Conservation (phyloP, 2,113 vertebrate species). For the Oryzias woworae region DNA sequence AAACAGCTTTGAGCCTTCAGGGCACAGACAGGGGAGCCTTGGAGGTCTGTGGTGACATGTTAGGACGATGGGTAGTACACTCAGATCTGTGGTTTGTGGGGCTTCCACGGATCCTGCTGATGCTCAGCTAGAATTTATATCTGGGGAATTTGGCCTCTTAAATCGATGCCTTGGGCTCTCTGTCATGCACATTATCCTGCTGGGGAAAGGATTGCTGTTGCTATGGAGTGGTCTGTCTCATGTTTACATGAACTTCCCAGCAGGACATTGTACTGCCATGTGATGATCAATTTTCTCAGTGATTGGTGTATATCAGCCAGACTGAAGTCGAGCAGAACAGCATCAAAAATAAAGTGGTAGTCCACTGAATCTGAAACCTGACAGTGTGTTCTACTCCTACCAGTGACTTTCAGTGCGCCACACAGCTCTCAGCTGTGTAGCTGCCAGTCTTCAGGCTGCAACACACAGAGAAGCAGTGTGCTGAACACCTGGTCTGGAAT, state of each 20-base stretch:
- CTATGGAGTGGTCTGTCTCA: background rate
- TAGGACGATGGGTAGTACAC: background rate
- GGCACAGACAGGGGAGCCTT: background rate
- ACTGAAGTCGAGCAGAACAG: background rate
- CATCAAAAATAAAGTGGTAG: slow-evolving; percentile 1
- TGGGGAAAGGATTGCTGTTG: background rate
- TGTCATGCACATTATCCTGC: too few relatives aligned
- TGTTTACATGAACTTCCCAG: slow-evolving; percentile 1
- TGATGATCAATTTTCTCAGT: background rate
- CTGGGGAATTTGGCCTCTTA: background rate
- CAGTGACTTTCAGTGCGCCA: slow-evolving; percentile 22
- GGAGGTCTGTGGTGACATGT: background rate
- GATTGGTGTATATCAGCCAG: background rate
- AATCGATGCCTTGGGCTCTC: background rate
- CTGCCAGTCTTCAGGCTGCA: slow-evolving; percentile 58
- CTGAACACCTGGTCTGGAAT: slow-evolving; percentile 76
- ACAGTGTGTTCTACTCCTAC: slow-evolving; percentile 14
- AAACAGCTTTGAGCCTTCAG: background rate
- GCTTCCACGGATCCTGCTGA: background rate
- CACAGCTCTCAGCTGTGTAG: slow-evolving; percentile 33
- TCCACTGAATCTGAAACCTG: slow-evolving; percentile 7
- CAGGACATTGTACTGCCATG: background rate
- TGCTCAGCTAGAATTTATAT: too few relatives aligned
- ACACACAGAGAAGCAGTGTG: slow-evolving; percentile 48
- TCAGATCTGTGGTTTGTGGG: background rate